phyloP scores from a whole-genome alignment of 2,113 vertebrate species.

The Chionodraco myersi region DNA sequence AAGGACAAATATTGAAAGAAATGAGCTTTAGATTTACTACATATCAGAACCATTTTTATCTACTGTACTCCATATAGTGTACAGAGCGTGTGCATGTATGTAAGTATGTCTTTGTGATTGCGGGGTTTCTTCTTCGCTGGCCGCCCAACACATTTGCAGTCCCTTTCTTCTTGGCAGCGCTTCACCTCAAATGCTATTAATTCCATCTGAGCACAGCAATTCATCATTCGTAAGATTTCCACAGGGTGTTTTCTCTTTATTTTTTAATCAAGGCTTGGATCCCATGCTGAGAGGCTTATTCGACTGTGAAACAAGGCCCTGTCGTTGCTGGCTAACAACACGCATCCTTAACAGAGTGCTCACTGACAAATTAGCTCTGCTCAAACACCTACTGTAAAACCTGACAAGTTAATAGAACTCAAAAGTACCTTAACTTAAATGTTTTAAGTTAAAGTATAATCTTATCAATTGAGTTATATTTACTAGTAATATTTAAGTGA shows the following conservation, averaged over 20 bases:
- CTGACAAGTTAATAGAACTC: too few relatives aligned
- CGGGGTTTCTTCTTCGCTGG: constrained; percentile 6
- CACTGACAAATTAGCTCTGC: constrained; percentile 62
- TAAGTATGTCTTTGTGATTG: background rate
- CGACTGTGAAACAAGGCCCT: constrained; percentile 67
- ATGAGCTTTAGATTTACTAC: constrained; percentile 26
- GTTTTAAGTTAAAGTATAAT: too few relatives aligned
- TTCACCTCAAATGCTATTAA: constrained; percentile 60
- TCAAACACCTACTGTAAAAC: background rate
- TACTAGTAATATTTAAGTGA: too few relatives aligned
- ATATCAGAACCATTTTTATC: background rate
- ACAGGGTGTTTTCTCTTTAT: constrained; percentile 53
- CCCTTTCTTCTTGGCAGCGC: constrained; percentile 39
- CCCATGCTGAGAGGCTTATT: constrained; percentile 57
- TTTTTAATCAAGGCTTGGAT: constrained; percentile 73
- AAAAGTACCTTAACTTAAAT: too few relatives aligned
- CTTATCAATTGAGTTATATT: too few relatives aligned
- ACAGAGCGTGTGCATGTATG: background rate
- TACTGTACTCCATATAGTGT: background rate
- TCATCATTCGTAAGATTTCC: constrained; percentile 66
- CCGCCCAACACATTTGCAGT: constrained; percentile 24
- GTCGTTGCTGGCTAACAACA: constrained; percentile 55
- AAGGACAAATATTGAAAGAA: constrained; percentile 10
- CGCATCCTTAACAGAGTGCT: constrained; percentile 44
- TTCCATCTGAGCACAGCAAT: constrained; percentile 48